Evolutionary conservation across 2,888 invertebrate species (phyloP), one percentile per base, ranked within the genome.

Genomic region (Sphinx pinastri): DNA sequence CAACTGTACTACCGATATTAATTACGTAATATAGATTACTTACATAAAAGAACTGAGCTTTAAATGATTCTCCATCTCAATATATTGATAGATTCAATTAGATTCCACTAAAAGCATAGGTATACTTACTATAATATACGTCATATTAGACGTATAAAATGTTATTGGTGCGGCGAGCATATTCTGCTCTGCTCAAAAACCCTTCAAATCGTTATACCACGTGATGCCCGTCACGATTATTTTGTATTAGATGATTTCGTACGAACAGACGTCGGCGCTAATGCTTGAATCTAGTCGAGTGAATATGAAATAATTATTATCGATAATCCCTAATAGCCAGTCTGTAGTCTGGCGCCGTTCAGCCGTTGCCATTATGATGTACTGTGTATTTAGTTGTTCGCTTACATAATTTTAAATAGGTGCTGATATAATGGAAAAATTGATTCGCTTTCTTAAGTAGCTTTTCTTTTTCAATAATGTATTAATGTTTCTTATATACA

Each of bases 351-450:
- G 89, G 90, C 90, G 90, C 90, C 89, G 79, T 76, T 74, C 89
- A 89, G 90, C 90, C 89, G 79, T 76, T 74, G 81, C 88, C 86
- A 89, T 88, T 89, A 86, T 86, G 84, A 87, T 84, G 81, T 81
- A 80, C 83, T 79, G 81, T 76, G 81, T 81, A 78, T 78, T 77
- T 75, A 76, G 77, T 80, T 80, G 73, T 77, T 76, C 72, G 77
- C 75, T 71, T 70, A 63, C 58, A 71, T 55, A 52, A 55, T 71
- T 47, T 14, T 57, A 68, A 59, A 63, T 60, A 66, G 55, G 47
- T 70, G 31, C 25, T 59, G 49, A 67, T 47, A 59, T 59, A 59
- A n/a, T n/a, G 16, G 47, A 14, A 49, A 49, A 59, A 12, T 60
- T n/a, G 13, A 69, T n/a, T 54, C 38, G 38, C 38, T 4, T 38